Evolutionary conservation across 2,888 invertebrate species (phyloP), one percentile per base, ranked within the genome.

Genomic region (Coenonympha glycerion): DNA sequence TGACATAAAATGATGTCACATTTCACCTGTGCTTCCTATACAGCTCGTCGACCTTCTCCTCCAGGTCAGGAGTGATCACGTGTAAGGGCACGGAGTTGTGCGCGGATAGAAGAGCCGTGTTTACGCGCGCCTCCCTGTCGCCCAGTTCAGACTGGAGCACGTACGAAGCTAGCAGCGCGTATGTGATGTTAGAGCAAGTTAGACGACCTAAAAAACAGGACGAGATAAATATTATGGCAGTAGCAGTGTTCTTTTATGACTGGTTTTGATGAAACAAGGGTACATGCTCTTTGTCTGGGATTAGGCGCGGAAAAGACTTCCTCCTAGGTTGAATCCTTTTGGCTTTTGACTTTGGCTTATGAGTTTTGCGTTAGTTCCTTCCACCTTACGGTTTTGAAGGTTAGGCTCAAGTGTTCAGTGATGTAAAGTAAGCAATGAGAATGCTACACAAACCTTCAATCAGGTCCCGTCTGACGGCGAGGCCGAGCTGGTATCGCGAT

Each of bases 131-230:
- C 60, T 90, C 90, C 75, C 95, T 95, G 86, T 99, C 99, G 0
- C 99, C 99, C 60, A 97, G 88, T 83, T 98, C 98, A 0, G 98
- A 95, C 78, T 99, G 99, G 49, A 96, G 95, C 54, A 89, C 76
- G 73, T 90, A 91, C 0, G 97, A 96, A 3, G 96, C 96, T 42
- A 99, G 90, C 44, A 99, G 90, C 1, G 98, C 98, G 74, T 98
- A 95, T 2, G 98, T 99, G 26, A 97, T 96, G 71, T 95, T 94
- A 0, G 98, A 98, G 76, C 98, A 98, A n/a, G 96, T 95, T 61
- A 99, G 89, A 49, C 98, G 96, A 56, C 90, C 93, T 86, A 68
- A 18, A 60, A 46, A 6, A 16, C 1, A 33, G 19, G 15, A 18
- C 13, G 1, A 15, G 16, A 13, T 8, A 15, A 9, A 6, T 24